A percentile compares a stretch with the other conserved stretches of the same genome.
phyloP scores from a whole-genome alignment of 2,113 vertebrate genomes.

The Loxodonta africana region DNA sequence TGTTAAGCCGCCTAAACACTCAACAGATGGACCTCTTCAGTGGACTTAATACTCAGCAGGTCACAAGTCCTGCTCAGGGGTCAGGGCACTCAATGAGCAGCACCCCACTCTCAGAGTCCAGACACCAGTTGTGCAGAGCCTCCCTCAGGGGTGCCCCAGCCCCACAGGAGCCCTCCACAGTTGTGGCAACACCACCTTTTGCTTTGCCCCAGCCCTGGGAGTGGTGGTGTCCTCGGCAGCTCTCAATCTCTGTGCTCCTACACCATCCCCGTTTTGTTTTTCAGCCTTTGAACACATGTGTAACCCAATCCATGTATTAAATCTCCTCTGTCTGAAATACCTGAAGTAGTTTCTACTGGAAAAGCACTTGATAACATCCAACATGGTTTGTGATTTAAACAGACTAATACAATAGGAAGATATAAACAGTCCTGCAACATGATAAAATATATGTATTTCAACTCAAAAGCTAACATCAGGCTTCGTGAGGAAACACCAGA shows the following conservation, averaged over 20 bases:
- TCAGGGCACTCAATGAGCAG: not conserved
- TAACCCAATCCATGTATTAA: not conserved
- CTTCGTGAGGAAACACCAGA: not conserved
- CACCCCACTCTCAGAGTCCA: not conserved
- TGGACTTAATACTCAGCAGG: not conserved
- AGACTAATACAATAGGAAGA: not conserved
- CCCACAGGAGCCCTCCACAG: not conserved
- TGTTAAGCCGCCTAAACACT: not conserved
- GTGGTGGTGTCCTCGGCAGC: not conserved
- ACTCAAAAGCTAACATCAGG: not conserved
- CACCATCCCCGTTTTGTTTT: not conserved
- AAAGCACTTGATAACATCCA: not conserved
- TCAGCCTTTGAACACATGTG: not conserved
- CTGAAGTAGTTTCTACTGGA: not conserved
- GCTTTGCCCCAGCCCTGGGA: not conserved
- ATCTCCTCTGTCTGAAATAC: not conserved
- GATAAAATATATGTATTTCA: slow-evolving; percentile 10
- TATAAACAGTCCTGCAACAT: not conserved
- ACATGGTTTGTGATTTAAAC: not conserved
- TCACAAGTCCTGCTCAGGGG: not conserved
- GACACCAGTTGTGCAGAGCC: not conserved
- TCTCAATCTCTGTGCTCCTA: not conserved
- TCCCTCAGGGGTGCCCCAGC: not conserved
- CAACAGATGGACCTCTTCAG: not conserved
- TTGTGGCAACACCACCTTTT: not conserved